Percentiles rank a stretch among this genome's conserved stretches.
Conservation (phyloP, 2,888 invertebrate genomes). For the Hipparchia sbordonii region DNA sequence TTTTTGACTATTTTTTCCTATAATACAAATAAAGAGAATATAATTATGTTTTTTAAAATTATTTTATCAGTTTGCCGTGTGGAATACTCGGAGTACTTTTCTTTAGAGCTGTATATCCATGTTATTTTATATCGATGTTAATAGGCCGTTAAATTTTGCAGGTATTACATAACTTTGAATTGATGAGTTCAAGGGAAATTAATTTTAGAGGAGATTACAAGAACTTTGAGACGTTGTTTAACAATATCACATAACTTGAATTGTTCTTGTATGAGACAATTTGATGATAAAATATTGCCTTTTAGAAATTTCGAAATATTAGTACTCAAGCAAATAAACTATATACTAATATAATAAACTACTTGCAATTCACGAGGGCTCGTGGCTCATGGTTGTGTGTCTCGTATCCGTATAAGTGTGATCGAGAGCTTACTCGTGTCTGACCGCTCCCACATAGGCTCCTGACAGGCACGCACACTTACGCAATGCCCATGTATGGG, state of each 20-base stretch:
- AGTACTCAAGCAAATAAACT: neutral
- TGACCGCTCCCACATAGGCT: too few relatives aligned
- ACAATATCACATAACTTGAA: slow-evolving; percentile 12
- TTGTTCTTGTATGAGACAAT: slow-evolving; percentile 9
- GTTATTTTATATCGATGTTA: neutral
- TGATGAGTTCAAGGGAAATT: slow-evolving; percentile 16
- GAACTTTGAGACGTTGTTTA: slow-evolving; percentile 7
- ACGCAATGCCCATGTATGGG: too few relatives aligned
- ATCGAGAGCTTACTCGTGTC: too few relatives aligned
- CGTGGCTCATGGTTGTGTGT: too few relatives aligned
- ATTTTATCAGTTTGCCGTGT: neutral
- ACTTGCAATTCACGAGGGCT: too few relatives aligned
- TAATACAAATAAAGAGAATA: too few relatives aligned
- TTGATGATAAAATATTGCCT: neutral
- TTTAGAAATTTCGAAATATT: neutral
- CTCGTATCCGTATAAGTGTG: too few relatives aligned
- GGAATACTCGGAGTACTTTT: neutral
- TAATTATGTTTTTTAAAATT: too few relatives aligned
- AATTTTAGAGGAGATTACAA: slow-evolving; percentile 12
- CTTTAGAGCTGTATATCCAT: neutral
- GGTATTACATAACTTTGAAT: slow-evolving; percentile 19
- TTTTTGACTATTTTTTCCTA: too few relatives aligned
- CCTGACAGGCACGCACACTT: too few relatives aligned
- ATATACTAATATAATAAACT: too few relatives aligned
- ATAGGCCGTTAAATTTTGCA: slow-evolving; percentile 11